phyloP scores from a whole-genome alignment of 2,113 vertebrate genomes.

The Lates calcarifer region DNA sequence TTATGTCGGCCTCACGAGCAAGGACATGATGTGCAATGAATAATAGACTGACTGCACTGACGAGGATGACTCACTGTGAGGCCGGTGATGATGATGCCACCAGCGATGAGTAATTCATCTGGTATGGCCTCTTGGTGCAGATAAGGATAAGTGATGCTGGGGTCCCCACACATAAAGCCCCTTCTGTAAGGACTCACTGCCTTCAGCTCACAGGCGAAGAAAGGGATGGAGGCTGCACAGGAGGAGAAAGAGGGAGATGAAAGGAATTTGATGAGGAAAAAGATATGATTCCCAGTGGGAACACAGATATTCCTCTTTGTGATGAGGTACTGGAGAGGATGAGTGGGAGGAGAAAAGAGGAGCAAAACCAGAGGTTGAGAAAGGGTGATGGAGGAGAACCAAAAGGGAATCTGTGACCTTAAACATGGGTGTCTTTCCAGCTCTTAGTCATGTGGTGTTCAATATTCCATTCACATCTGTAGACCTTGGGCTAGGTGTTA shows the following conservation, averaged over 20 bases:
- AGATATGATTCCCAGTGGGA: slow-evolving; percentile 7
- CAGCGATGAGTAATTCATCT: slow-evolving; percentile 80
- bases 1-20: too few relatives aligned
- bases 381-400: not conserved
- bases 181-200: slow-evolving; percentile 79
- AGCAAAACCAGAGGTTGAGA: not conserved
- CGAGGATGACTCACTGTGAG: slow-evolving; percentile 72
- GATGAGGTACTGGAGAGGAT: slow-evolving; percentile 17
- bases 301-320: slow-evolving; percentile 6
- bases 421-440: too few relatives aligned
- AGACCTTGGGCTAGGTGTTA: too few relatives aligned
- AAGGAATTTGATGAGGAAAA: not conserved
- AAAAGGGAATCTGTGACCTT: not conserved
- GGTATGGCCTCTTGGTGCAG: slow-evolving; percentile 73
- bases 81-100: slow-evolving; percentile 83
- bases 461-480: too few relatives aligned
- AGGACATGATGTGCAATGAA: not conserved
- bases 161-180: slow-evolving; percentile 86
- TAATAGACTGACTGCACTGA: not conserved
- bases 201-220: slow-evolving; percentile 84
- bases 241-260: not conserved
- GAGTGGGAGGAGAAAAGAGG: not conserved
- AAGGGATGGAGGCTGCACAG: slow-evolving; percentile 83
- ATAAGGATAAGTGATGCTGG: slow-evolving; percentile 83
- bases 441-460: too few relatives aligned